A percentile compares a stretch with the other conserved stretches of the same genome.
phyloP scores from a whole-genome alignment of 2,888 invertebrate species.

The Sclerodermus sp. region DNA sequence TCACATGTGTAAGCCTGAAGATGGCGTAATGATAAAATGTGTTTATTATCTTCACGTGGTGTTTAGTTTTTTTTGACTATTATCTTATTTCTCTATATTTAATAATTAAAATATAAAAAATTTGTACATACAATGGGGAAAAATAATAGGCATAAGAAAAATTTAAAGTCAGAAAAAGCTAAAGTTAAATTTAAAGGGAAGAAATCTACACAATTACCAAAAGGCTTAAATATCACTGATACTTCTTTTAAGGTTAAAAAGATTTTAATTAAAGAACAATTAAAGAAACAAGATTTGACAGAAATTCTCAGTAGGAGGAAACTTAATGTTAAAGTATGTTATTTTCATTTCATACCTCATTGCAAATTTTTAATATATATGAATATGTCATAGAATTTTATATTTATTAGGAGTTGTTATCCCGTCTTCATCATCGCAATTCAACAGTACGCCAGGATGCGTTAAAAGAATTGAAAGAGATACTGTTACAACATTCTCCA shows the following conservation, averaged over 20 bases:
- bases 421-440: constrained; percentile 76
- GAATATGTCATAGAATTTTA: not conserved
- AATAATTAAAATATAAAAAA: too few relatives aligned
- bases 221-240: constrained; percentile 87
- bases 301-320: constrained; percentile 70
- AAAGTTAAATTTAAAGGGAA: constrained; percentile 88
- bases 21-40: too few relatives aligned
- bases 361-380: not conserved
- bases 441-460: constrained; percentile 69
- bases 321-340: constrained; percentile 66
- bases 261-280: constrained; percentile 79
- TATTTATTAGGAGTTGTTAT: constrained; percentile 65
- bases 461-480: constrained; percentile 64
- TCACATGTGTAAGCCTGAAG: too few relatives aligned
- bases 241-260: constrained; percentile 87
- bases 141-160: constrained; percentile 70
- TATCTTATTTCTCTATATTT: too few relatives aligned
- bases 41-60: too few relatives aligned
- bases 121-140: constrained; percentile 59
- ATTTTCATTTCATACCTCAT: not conserved
- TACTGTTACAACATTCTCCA: constrained; percentile 58
- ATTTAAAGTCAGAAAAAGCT: constrained; percentile 80
- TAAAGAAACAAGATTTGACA: constrained; percentile 61
- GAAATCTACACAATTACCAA: constrained; percentile 67
- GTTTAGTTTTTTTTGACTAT: too few relatives aligned